Conservation (phyloP, 2,888 invertebrate species). For the Empis livida region DNA sequence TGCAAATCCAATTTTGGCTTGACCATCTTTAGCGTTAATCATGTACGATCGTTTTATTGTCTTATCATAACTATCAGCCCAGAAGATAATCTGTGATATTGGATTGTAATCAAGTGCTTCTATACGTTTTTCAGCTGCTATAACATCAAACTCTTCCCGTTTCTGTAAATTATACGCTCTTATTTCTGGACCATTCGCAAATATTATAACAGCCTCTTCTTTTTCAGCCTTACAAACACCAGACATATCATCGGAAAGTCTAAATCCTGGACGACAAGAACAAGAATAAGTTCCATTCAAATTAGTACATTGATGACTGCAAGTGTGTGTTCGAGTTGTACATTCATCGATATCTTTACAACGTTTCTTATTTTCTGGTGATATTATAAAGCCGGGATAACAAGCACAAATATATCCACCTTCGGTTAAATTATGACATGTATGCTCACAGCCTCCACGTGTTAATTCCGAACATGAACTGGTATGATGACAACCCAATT, state of each 20-base stretch:
- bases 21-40: conserved; percentile 62
- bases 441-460: conserved; percentile 81
- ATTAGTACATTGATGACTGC: conserved; percentile 89
- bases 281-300: conserved; percentile 83
- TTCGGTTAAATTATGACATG: conserved; percentile 72
- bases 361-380: conserved; percentile 63
- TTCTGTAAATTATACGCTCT: conserved; percentile 54
- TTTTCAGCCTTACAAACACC: conserved; percentile 69
- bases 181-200: conserved; percentile 79
- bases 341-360: conserved; percentile 90
- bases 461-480: conserved; percentile 44
- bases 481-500: conserved; percentile 71
- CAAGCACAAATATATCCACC: conserved; percentile 86
- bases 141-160: conserved; percentile 60
- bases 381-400: conserved; percentile 72
- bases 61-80: conserved; percentile 87
- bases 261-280: conserved; percentile 72
- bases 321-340: conserved; percentile 64
- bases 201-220: conserved; percentile 53
- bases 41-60: conserved; percentile 86
- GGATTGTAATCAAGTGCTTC: conserved; percentile 87
- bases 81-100: conserved; percentile 72
- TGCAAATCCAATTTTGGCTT: conserved; percentile 68
- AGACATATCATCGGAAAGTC: conserved; percentile 57
- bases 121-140: conserved; percentile 75